Evolutionary conservation across 2,888 invertebrate species (phyloP), one percentile per base, ranked within the genome.

Genomic region (Trachelus iudaicus): DNA sequence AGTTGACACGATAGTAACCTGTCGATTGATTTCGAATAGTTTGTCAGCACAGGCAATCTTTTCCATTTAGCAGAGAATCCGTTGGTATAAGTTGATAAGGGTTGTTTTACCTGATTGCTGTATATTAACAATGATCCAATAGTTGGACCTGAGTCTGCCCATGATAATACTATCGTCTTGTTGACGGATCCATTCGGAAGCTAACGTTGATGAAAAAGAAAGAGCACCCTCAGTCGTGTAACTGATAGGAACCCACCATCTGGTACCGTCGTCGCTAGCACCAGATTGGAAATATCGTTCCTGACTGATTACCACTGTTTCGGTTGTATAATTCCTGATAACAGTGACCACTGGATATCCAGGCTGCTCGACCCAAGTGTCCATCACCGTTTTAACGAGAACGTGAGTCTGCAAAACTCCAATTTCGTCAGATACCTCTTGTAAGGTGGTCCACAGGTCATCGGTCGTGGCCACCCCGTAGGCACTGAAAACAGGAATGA

Each of bases 271-370:
- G 68, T 35, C 37, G 33, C 23, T 12, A 11, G 13, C 40, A 23
- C 40, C 40, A 23, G 40, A 40, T 40, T 15, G 15, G 0, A 40
- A 40, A 77, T 86, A 90, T 75, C 85, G 85, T 40, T 88, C 92
- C 92, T 94, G 94, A 1, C 88, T 89, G 69, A 94, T 86, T 89
- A 88, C 35, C 35, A 93, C 92, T 11, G 83, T 85, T 30, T 92
- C 92, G 30, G 92, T 92, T 0, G 83, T 83, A 73, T 93, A 93
- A 84, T 94, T 89, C 4, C 93, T 92, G 12, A 91, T 88, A 0
- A 95, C 94, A 0, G 89, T 93, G 0, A 96, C 89, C 2, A 95
- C 92, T 0, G 96, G 96, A 85, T 94, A 95, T 0, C 95, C 95
- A 12, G 93, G 91, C 84, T 95, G 93, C 73, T 93, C 92, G 15